phyloP scores from a whole-genome alignment of 2,113 vertebrate genomes.

The Suricata suricatta region DNA sequence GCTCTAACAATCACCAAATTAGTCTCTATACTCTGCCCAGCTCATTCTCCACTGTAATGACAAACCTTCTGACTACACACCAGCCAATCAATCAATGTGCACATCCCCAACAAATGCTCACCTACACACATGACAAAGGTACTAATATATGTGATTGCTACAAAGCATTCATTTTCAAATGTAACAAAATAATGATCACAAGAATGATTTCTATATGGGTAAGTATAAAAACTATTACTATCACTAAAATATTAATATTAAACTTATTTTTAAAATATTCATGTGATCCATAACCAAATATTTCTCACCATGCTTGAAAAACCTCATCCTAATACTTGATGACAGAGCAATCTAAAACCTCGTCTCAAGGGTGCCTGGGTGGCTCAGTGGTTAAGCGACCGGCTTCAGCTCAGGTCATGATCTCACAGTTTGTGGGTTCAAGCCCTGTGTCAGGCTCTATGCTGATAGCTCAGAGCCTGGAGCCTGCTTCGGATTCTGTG shows the following conservation, averaged over 20 bases:
- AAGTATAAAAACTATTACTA: neutral
- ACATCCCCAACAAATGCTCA: neutral
- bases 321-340: neutral
- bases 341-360: neutral
- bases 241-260: neutral
- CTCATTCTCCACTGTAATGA: neutral
- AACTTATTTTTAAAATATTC: neutral
- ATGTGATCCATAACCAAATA: neutral
- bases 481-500: too few species aligned
- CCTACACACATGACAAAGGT: neutral
- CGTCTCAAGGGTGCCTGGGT: neutral
- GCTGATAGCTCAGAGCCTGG: too few species aligned
- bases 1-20: neutral
- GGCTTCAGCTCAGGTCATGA: too few species aligned
- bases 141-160: constrained; percentile 10
- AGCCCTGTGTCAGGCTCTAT: too few species aligned
- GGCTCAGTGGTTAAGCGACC: too few species aligned
- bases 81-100: neutral
- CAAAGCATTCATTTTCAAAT: constrained; percentile 35
- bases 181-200: constrained; percentile 9
- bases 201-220: neutral
- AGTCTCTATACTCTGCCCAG: neutral
- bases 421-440: too few species aligned
- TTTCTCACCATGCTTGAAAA: constrained; percentile 32
- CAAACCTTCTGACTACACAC: neutral